phyloP scores from a whole-genome alignment of 2,797 vertebrate genomes.

The Pampus argenteus region DNA sequence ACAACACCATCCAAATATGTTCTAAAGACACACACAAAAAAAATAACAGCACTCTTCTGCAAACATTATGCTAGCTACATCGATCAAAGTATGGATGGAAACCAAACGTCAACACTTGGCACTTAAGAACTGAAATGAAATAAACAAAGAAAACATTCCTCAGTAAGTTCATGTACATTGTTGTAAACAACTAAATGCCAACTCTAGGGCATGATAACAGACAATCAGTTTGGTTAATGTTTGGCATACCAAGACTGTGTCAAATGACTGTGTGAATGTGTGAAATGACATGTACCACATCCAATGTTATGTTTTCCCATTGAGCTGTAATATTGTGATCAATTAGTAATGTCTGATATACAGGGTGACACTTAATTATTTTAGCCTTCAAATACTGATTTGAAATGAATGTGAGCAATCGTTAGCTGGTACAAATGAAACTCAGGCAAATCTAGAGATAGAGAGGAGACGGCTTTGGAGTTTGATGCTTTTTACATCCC shows the following conservation, averaged over 20 bases:
- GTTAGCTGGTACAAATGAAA: conserved; percentile 15
- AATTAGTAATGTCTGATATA: conserved; percentile 14
- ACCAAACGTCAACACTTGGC: conserved; percentile 78
- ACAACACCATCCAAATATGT: conserved; percentile 68
- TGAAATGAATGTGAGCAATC: conserved; percentile 13
- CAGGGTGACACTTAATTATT: conserved; percentile 17
- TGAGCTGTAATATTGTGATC: conserved; percentile 29
- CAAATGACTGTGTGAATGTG: too few relatives aligned
- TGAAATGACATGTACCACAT: conserved; percentile 42
- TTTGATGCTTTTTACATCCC: conserved; percentile 73
- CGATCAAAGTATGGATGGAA: conserved; percentile 69
- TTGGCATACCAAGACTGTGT: conserved; percentile 64
- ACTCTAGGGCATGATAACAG: conserved; percentile 57
- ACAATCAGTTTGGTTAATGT: conserved; percentile 73
- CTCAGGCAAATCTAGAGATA: conserved; percentile 13
- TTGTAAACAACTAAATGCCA: conserved; percentile 78
- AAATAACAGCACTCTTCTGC: conserved; percentile 62
- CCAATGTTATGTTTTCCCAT: conserved; percentile 51
- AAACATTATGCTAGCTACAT: conserved; percentile 75
- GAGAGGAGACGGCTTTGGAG: conserved; percentile 45
- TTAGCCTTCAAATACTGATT: conserved; percentile 56
- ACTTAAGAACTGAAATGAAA: conserved; percentile 75
- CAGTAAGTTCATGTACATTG: conserved; percentile 77
- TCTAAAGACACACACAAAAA: conserved; percentile 67
- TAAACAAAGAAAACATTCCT: conserved; percentile 79